Evolutionary conservation across 2,888 invertebrate species (phyloP).

Genomic region (Pomacea canaliculata): DNA sequence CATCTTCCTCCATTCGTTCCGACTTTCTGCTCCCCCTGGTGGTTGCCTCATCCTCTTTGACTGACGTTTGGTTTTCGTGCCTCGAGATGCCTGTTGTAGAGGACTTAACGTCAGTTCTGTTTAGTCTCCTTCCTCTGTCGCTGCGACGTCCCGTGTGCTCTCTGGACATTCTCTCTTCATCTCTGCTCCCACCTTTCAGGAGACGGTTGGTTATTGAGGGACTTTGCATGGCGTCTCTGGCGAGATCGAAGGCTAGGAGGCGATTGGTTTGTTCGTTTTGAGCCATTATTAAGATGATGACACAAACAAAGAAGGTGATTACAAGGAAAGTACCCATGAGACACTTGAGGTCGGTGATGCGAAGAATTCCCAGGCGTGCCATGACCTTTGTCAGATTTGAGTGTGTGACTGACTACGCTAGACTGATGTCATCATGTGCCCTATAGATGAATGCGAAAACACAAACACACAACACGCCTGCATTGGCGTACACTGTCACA

Average conservation of each 20-base stretch:
- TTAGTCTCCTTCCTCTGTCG: constrained; percentile 10
- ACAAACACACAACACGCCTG: too few species aligned
- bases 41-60: too few species aligned
- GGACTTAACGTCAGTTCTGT: constrained; percentile 14
- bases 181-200: background rate
- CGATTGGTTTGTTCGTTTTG: constrained; percentile 2
- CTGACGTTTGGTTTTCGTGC: background rate
- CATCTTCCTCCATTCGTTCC: too few species aligned
- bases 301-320: constrained; percentile 13
- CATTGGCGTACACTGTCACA: too few species aligned
- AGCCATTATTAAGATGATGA: constrained; percentile 14
- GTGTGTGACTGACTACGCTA: too few species aligned
- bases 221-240: constrained; percentile 18
- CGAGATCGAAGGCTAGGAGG: constrained; percentile 9
- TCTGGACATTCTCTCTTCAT: background rate
- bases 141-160: background rate
- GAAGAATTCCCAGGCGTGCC: constrained; percentile 14
- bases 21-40: too few species aligned
- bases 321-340: constrained; percentile 14
- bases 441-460: too few species aligned
- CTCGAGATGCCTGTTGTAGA: constrained; percentile 1
- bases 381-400: background rate
- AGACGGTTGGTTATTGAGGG: constrained; percentile 1
- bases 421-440: too few species aligned
- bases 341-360: background rate